These are phyloP conservation scores for Lacanobia wlatinum DNA, from an alignment of 2,888 invertebrate genomes.

Conservation along the genomic window DNA sequence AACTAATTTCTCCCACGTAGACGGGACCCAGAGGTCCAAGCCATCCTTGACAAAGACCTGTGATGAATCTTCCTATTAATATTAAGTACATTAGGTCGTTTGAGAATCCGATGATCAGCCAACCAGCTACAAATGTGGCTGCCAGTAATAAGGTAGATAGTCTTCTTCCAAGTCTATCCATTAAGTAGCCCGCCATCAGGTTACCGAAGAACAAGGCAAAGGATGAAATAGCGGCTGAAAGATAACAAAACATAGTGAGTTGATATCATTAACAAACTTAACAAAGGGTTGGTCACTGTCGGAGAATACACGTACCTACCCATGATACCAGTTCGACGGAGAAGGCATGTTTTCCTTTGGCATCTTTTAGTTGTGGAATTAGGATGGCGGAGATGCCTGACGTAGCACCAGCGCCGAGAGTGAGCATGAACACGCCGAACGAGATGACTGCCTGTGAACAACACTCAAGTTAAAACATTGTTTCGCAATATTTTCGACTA, in stretches of 20 bases:
- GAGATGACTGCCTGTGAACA: constrained; percentile 87
- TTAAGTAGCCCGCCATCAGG: constrained; percentile 90
- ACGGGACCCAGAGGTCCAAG: constrained; percentile 90
- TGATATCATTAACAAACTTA: constrained; percentile 3
- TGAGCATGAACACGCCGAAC: constrained; percentile 89
- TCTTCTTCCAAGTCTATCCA: constrained; percentile 91
- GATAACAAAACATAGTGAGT: constrained; percentile 34
- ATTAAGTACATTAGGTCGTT: constrained; percentile 83
- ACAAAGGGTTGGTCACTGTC: constrained; percentile 8
- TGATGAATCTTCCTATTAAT: constrained; percentile 90
- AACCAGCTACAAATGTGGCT: constrained; percentile 90
- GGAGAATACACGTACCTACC: constrained; percentile 89
- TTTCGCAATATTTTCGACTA: neutral
- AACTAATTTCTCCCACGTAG: constrained; percentile 91
- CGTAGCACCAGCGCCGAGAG: constrained; percentile 91
- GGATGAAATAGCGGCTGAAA: constrained; percentile 92
- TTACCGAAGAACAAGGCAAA: constrained; percentile 92
- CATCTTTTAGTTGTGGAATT: constrained; percentile 90
- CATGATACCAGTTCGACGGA: constrained; percentile 90
- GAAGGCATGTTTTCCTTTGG: constrained; percentile 78
- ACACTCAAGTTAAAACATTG: constrained; percentile 13
- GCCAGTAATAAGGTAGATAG: constrained; percentile 88
- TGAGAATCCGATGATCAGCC: constrained; percentile 91
- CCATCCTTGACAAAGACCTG: constrained; percentile 91
- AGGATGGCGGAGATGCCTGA: constrained; percentile 92